A percentile compares a stretch with the other conserved stretches of the same genome.
Evolutionary conservation across 2,113 vertebrate species (phyloP).

Genomic region (Scomber japonicus): DNA sequence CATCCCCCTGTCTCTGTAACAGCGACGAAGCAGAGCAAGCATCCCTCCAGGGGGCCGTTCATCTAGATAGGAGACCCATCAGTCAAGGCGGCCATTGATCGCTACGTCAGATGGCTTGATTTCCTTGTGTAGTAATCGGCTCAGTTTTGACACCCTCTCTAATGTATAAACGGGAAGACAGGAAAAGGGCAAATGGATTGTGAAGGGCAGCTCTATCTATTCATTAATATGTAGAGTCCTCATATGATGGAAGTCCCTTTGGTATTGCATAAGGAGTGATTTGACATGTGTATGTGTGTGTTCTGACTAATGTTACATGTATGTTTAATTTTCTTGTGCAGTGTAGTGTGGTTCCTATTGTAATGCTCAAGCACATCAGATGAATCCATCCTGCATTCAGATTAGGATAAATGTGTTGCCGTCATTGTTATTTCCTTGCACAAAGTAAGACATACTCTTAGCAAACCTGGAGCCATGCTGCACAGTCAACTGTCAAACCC

Average conservation of each 20-base stretch:
- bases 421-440: constrained; percentile 40
- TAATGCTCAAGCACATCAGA: constrained; percentile 32
- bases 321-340: constrained; percentile 34
- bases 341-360: constrained; percentile 8
- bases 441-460: constrained; percentile 64
- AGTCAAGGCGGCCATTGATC: constrained; percentile 82
- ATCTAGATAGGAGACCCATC: constrained; percentile 82
- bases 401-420: constrained; percentile 47
- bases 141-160: constrained; percentile 74
- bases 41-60: constrained; percentile 73
- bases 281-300: constrained; percentile 10
- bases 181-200: constrained; percentile 69
- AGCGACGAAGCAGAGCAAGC: constrained; percentile 46
- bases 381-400: constrained; percentile 40
- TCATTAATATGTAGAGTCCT: constrained; percentile 31
- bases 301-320: constrained; percentile 28
- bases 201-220: constrained; percentile 61
- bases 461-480: constrained; percentile 16
- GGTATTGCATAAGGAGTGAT: constrained; percentile 12
- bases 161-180: constrained; percentile 67
- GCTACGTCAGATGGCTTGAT: constrained; percentile 77
- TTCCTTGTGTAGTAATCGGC: constrained; percentile 81
- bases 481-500: too few species aligned
- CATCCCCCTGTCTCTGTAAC: constrained; percentile 51
- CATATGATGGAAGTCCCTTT: constrained; percentile 3